Conservation (phyloP, 2,113 vertebrate genomes). For the Aptenodytes forsteri region DNA sequence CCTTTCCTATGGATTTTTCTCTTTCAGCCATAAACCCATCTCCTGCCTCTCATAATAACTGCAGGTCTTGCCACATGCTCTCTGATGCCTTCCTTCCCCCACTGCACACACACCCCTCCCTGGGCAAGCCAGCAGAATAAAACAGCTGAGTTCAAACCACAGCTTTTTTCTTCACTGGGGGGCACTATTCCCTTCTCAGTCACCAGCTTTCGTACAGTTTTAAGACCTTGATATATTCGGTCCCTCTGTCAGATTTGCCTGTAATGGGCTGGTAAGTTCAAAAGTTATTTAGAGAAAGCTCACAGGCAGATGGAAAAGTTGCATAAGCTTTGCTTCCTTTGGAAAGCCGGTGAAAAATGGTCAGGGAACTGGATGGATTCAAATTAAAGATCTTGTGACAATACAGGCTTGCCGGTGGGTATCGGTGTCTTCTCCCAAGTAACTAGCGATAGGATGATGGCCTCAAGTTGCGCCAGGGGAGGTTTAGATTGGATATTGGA, state of each 20-base stretch:
- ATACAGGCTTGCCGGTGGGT: not conserved
- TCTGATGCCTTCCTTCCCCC: not conserved
- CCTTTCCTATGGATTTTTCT: not conserved
- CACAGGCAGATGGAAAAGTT: not conserved
- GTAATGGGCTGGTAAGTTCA: not conserved
- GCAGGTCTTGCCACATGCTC: not conserved
- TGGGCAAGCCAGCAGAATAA: not conserved
- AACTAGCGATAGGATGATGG: too few species aligned
- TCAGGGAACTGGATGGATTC: not conserved
- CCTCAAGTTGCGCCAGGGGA: too few species aligned
- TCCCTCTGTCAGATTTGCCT: not conserved
- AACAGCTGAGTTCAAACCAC: not conserved
- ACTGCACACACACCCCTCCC: fast-evolving
- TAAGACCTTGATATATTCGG: not conserved
- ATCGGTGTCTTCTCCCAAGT: too few species aligned
- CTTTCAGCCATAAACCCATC: not conserved
- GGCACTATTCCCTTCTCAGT: not conserved
- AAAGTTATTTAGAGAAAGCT: not conserved
- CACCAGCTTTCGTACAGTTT: not conserved
- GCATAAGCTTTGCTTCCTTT: not conserved
- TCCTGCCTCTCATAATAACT: not conserved
- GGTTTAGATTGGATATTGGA: too few species aligned
- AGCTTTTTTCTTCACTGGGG: not conserved
- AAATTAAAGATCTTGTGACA: not conserved
- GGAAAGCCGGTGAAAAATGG: fast-evolving